Base-by-base conservation (phyloP, 2,113 vertebrate genomes). In the Hoplias malabaricus region DNA sequence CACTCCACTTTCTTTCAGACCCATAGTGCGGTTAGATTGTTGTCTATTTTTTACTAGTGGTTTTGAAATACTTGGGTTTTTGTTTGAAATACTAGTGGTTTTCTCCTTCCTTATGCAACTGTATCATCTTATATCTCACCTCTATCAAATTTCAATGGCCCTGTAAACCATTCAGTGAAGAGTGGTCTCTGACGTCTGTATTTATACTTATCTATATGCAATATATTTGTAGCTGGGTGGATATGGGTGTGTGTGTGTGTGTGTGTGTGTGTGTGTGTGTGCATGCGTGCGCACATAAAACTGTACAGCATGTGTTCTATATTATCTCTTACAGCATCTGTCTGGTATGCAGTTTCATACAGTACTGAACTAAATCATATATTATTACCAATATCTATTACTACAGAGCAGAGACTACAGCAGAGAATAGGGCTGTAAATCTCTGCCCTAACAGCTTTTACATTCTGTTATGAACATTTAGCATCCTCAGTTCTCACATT, bases 301-400 rank as follows among this genome's bases (percentile, higher is more conserved):
- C 62, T 69, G 54, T 21, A 23, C 38, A 81, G 73, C 83, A 84
- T 84, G 73, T 84, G 79, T 82, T 84, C 67, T 72, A 73, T 76
- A 79, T 84, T 84, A 84, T 73, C 63, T 70, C 76, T 81, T 79
- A 84, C 82, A 68, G 72, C 76, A 84, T 80, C 36, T 62, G 68
- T 84, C 69, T 84, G 83, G 83, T 84, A 84, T 84, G 83, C 62
- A 14, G 23, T 50, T 70, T 73, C 77, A 74, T 76, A 76, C 76
- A 68, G 81, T 70, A 83, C 68, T 73, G 56, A 63, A 76, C 40
- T 59, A 72, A 77, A 81, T 76, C 54, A 81, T 81, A 82, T 82
- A 84, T 82, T 82, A 84, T 82, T 70, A 81, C 54, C 36, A 54
- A 69, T 77, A 77, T 77, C 66, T 69, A 61, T 69, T 69, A 61